Percentiles rank a stretch among this genome's conserved stretches.
phyloP scores from a whole-genome alignment of 2,113 vertebrate species.

The Synchiropus splendidus region DNA sequence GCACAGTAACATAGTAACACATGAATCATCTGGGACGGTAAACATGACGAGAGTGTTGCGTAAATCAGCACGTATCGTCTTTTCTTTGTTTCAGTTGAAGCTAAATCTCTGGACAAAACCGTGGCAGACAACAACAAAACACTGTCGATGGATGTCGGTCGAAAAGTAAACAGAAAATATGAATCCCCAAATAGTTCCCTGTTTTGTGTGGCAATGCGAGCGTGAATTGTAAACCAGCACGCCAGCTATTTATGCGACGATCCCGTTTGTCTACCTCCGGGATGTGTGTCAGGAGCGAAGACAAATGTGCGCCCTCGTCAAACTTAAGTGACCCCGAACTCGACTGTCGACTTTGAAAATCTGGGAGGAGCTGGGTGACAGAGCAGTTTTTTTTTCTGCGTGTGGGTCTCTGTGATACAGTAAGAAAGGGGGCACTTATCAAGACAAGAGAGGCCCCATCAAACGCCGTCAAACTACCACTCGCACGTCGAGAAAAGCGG shows the following conservation, averaged over 20 bases:
- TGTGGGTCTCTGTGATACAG: slow-evolving; percentile 25
- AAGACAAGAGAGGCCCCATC: slow-evolving; percentile 10
- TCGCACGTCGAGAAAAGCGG: slow-evolving; percentile 18
- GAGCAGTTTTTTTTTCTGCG: slow-evolving; percentile 19
- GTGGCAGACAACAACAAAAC: too few species aligned
- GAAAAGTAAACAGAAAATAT: too few species aligned
- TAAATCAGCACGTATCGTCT: too few species aligned
- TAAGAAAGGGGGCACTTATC: slow-evolving; percentile 12
- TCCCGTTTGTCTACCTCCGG: slow-evolving; percentile 42
- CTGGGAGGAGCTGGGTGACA: slow-evolving; percentile 21
- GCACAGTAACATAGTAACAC: too few species aligned
- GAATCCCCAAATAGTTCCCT: too few species aligned
- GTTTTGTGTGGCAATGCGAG: background rate
- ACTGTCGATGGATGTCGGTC: too few species aligned
- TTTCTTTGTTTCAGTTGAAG: too few species aligned
- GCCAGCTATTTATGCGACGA: slow-evolving; percentile 23
- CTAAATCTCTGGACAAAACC: too few species aligned
- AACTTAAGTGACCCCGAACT: slow-evolving; percentile 34
- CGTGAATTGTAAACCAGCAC: slow-evolving; percentile 1
- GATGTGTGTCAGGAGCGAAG: slow-evolving; percentile 27
- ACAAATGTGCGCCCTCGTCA: slow-evolving; percentile 31
- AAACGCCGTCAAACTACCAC: background rate
- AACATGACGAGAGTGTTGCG: too few species aligned
- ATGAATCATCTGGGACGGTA: too few species aligned
- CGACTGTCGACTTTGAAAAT: slow-evolving; percentile 44